phyloP scores from a whole-genome alignment of 2,113 vertebrate genomes.

The Speoplatyrhinus poulsoni region DNA sequence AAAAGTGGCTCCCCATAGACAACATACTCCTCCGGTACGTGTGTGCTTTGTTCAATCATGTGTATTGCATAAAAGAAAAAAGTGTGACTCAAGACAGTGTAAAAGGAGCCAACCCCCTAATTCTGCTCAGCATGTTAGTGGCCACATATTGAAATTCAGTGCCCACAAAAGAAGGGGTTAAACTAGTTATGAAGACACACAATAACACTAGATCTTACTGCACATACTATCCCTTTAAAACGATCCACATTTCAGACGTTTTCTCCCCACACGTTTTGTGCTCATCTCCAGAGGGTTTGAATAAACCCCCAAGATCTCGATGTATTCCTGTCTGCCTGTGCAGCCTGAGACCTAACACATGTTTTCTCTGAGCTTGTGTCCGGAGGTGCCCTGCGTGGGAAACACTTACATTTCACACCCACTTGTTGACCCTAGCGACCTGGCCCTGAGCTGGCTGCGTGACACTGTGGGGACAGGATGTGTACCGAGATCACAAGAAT shows the following conservation, averaged over 20 bases:
- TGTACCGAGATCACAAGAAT: slow-evolving; percentile 42
- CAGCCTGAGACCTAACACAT: slow-evolving; percentile 36
- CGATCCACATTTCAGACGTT: slow-evolving; percentile 15
- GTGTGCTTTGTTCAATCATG: neutral
- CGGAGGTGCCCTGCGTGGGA: slow-evolving; percentile 59
- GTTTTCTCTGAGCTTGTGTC: slow-evolving; percentile 50
- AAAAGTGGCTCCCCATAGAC: no score
- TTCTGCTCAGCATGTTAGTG: neutral
- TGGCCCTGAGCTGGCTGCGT: slow-evolving; percentile 43
- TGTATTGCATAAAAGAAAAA: no score
- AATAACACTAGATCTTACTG: neutral
- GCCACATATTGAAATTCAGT: no score
- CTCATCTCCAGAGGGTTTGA: slow-evolving; percentile 14
- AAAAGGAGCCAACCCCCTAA: neutral
- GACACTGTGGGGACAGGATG: slow-evolving; percentile 53
- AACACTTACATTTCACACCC: slow-evolving; percentile 67
- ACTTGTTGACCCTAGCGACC: slow-evolving; percentile 68
- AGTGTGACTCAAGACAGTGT: neutral
- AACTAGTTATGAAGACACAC: neutral
- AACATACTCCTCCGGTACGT: neutral
- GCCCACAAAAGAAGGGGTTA: no score
- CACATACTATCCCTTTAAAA: neutral
- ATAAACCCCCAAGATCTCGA: slow-evolving; percentile 16
- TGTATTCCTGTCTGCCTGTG: slow-evolving; percentile 30
- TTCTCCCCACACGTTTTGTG: neutral